These are phyloP conservation scores for Trisateles emortualis DNA, from an alignment of 2,888 invertebrate species.

Conservation along the genomic window DNA sequence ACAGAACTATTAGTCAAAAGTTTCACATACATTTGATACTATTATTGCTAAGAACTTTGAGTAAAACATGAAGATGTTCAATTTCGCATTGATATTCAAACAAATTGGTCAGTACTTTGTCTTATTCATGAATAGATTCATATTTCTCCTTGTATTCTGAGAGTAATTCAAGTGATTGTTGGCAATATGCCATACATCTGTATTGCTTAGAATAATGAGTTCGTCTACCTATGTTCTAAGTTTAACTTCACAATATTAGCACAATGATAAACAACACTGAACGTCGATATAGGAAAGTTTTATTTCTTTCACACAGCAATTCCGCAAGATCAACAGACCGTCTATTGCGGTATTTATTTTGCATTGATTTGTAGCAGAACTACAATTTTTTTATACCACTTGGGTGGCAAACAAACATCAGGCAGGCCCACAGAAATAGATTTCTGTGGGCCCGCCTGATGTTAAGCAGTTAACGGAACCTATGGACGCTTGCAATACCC, in stretches of 20 bases:
- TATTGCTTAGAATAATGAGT: conserved; percentile 36
- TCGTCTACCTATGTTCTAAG: conserved; percentile 38
- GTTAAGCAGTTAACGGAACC: no score
- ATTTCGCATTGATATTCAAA: conserved; percentile 7
- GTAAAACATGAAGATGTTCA: background rate
- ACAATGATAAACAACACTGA: background rate
- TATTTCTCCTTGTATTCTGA: conserved; percentile 16
- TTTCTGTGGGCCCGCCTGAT: no score
- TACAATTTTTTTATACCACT: no score
- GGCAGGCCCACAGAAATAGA: no score
- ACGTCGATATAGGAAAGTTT: background rate
- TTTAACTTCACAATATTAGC: conserved; percentile 10
- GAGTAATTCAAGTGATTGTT: conserved; percentile 18
- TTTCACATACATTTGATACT: background rate
- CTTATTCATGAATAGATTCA: conserved; percentile 14
- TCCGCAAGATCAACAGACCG: background rate
- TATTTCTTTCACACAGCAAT: background rate
- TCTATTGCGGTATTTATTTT: background rate
- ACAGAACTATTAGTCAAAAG: background rate
- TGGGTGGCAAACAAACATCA: no score
- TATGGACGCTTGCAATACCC: no score
- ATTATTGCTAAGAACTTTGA: background rate
- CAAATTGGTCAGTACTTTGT: conserved; percentile 6
- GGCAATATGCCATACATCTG: conserved; percentile 38
- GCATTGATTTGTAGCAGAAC: background rate